A percentile compares a stretch with the other conserved stretches of the same genome.
Conservation (phyloP, 2,888 invertebrate genomes). For the Drosophila atroscutellata region DNA sequence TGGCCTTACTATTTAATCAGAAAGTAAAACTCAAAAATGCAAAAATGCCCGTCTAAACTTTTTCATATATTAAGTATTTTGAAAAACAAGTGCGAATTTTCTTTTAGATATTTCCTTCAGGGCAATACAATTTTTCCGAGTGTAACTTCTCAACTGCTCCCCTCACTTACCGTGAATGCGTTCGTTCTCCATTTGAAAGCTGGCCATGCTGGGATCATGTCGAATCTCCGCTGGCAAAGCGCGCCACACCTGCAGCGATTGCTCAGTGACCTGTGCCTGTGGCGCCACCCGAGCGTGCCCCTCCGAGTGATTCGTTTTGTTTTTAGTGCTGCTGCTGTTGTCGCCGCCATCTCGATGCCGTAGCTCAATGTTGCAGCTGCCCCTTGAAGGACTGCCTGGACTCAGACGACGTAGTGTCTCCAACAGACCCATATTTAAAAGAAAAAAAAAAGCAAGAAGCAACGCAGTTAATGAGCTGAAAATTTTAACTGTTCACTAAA, state of each 20-base stretch:
- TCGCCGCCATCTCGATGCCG: constrained; percentile 51
- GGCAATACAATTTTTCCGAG: background rate
- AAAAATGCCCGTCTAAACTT: too few species aligned
- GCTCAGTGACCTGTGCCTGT: constrained; percentile 86
- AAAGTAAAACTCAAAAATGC: too few species aligned
- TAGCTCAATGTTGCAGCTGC: constrained; percentile 71
- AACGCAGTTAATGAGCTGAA: background rate
- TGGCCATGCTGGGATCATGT: constrained; percentile 88
- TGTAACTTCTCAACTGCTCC: background rate
- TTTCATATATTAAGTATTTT: too few species aligned
- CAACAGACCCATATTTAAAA: constrained; percentile 70
- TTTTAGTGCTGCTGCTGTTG: background rate
- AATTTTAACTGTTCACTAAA: background rate
- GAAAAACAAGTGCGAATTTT: too few species aligned
- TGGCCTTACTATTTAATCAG: background rate
- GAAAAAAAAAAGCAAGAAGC: background rate
- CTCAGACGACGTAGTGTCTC: constrained; percentile 68
- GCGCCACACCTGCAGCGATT: constrained; percentile 88
- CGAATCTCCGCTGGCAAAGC: constrained; percentile 88
- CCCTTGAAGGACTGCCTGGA: constrained; percentile 59
- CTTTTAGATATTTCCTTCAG: background rate
- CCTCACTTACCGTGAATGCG: constrained; percentile 82
- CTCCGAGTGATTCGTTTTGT: constrained; percentile 47
- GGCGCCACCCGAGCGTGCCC: constrained; percentile 32
- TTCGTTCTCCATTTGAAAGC: constrained; percentile 86